Evolutionary conservation across 2,797 vertebrate species (phyloP), one percentile per base, ranked within the genome.

Genomic region (Manis crassicaudata): DNA sequence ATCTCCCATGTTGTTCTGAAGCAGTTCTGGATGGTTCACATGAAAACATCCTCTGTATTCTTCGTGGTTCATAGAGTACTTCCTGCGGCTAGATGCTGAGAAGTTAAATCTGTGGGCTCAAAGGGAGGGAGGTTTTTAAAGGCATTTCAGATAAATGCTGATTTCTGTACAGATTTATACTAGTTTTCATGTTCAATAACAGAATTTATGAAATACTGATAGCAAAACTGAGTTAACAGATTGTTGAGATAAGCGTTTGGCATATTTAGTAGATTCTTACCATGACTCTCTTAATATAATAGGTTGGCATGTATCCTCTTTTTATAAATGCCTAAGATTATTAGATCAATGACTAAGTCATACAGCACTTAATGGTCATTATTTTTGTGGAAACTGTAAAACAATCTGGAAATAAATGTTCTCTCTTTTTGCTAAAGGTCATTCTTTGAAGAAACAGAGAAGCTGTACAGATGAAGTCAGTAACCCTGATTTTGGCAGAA

Each of bases 381-480:
- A 62, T 50, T 97, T 92, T 68, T 84, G 32, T 94, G 77, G 46
- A 54, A 88, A 50, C 70, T 90, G 0, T 80, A 17, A 82, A 35
- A 63, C 3, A 21, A 20, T 90, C 7, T 92, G 76, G 58, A 87
- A 79, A 35, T 86, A 87, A 79, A 32, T 77, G 6, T 82, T 80
- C 37, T 21, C 43, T 91, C 37, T 58, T 77, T 96, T 95, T 35
- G 70, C 16, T 76, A 88, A 76, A 94, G 58, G 35, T 56, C 90
- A 70, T 52, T 90, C 52, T 92, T 75, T 62, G 35, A 43, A 90
- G 40, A 76, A 94, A 92, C 43, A 91, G 77, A 81, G 79, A 70
- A 58, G 43, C 65, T 84, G 4, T 75, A 63, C 29, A 93, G 23
- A 58, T 88, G 40, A 58, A 88, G 90, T 58, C 58, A 82, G 40